Base-by-base conservation (phyloP, 2,888 invertebrate species). In the Yponomeuta plumbellus region DNA sequence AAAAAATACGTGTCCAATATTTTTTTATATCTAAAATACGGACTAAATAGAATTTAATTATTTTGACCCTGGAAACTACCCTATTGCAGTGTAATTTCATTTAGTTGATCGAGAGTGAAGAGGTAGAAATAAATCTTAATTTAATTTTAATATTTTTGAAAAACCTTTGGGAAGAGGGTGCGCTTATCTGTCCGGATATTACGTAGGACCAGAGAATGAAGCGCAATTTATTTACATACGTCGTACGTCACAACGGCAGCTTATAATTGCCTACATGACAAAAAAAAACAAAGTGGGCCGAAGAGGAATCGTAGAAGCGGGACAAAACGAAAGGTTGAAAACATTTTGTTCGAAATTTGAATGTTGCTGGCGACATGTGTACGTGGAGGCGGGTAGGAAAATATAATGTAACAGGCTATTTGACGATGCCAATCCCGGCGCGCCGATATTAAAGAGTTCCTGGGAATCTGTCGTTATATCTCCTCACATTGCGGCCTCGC, bases 311-410 rank as follows among this genome's bases (percentile, higher is more conserved):
- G 17, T 62, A 34, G 13, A 52, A 52, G 17, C 44, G 44, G 44
- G 44, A 52, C 44, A 52, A 52, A 61, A 10, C 39, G 17, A 39
- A 13, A 34, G 39, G 13, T 40, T 62, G 39, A 62, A 62, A 39
- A 62, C 39, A n/a, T 40, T 62, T n/a, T 39, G 62, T 20, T 62
- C 44, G 62, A 62, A 39, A 34, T 21, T 21, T 11, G 62, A 34
- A 34, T 39, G 62, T 34, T n/a, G 22, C 20, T 34, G 34, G 11
- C 11, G 34, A 66, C 61, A 66, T 59, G 61, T 61, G 34, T 40
- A 40, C 66, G 59, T 57, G 21, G 39, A 61, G 44, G 61, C 66
- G 61, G 44, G 61, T 61, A 58, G 65, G 10, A 59, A 59, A 59
- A 59, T 59, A 23, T 59, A 59, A 59, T 59, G 59, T 59, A 21